Evolutionary conservation across 2,888 invertebrate genomes (phyloP).

Genomic region (Cantharis flavilabris): DNA sequence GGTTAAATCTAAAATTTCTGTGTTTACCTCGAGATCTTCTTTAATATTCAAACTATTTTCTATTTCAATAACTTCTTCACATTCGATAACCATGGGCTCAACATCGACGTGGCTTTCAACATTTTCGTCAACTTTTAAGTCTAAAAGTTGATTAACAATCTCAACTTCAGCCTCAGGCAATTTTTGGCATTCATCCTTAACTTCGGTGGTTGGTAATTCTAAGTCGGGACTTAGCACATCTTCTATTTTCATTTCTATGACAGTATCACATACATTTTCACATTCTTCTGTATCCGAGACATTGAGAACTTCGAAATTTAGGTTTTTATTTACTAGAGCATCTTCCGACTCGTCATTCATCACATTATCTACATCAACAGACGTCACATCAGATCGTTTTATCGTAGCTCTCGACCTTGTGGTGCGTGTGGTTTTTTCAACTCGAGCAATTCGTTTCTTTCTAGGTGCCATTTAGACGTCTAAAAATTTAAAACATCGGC

Average conservation of each 20-base stretch:
- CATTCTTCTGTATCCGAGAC: background rate
- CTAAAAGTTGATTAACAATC: background rate
- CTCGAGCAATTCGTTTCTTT: conserved; percentile 19
- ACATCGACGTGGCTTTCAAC: no score
- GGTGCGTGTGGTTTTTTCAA: background rate
- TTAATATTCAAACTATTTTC: background rate
- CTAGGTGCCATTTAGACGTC: conserved; percentile 24
- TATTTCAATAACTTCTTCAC: background rate
- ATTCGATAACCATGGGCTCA: background rate
- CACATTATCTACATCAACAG: background rate
- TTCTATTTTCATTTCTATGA: background rate
- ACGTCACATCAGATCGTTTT: background rate
- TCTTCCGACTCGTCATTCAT: conserved; percentile 4
- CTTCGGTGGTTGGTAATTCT: no score
- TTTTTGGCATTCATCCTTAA: background rate
- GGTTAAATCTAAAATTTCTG: background rate
- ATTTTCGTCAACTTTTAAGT: background rate
- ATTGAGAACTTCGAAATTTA: background rate
- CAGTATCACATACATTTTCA: background rate
- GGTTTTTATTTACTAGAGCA: background rate
- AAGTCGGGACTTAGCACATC: background rate
- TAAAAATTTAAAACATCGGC: background rate
- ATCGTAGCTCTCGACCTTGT: background rate
- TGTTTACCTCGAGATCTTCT: background rate
- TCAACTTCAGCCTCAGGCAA: background rate